Evolutionary conservation across 2,888 invertebrate genomes (phyloP).

Genomic region (Elysia crispata): DNA sequence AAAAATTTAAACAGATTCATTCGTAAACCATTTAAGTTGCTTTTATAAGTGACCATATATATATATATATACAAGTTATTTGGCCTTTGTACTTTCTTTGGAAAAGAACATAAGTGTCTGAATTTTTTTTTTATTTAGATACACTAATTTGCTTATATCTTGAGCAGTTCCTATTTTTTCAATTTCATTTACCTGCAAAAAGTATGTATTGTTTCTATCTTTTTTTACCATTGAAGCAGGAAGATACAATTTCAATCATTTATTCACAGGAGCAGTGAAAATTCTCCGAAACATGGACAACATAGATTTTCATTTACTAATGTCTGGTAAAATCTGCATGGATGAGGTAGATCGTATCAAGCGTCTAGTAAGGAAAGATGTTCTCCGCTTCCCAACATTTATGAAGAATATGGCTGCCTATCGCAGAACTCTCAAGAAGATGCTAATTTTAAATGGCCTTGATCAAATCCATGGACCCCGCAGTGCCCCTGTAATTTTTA

Average conservation of each 20-base stretch:
- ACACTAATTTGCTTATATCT: no score
- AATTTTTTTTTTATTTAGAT: no score
- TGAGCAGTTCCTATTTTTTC: background rate
- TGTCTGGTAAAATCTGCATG: constrained; percentile 73
- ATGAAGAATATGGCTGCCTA: constrained; percentile 71
- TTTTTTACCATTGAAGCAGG: no score
- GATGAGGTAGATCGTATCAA: constrained; percentile 72
- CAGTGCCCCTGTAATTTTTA: constrained; percentile 59
- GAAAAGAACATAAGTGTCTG: no score
- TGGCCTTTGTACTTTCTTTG: no score
- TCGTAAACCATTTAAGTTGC: no score
- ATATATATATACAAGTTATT: no score
- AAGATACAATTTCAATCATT: background rate
- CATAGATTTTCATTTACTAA: constrained; percentile 74
- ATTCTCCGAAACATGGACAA: constrained; percentile 73
- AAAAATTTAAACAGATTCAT: no score
- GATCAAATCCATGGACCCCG: constrained; percentile 58
- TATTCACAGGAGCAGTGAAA: constrained; percentile 72
- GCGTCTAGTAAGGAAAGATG: constrained; percentile 69
- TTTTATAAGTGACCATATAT: no score
- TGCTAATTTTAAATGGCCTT: constrained; percentile 69
- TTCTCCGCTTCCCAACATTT: constrained; percentile 72
- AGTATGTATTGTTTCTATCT: no score
- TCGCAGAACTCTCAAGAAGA: constrained; percentile 65
- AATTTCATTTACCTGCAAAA: no score